Evolutionary conservation across 2,113 vertebrate genomes (phyloP).

Genomic region (Leptocoma aspasia): DNA sequence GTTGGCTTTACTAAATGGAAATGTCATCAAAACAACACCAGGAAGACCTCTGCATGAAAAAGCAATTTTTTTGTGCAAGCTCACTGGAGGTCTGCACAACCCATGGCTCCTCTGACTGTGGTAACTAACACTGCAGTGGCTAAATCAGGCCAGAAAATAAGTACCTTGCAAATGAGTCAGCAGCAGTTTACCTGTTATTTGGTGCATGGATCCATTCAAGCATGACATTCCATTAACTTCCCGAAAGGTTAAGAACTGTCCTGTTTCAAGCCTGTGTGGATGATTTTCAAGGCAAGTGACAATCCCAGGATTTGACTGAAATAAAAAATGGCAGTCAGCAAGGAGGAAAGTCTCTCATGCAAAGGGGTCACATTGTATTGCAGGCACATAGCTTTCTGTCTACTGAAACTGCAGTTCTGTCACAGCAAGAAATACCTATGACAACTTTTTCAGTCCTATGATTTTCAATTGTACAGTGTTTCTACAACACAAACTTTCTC

Average conservation of each 20-base stretch:
- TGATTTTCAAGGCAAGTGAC: conserved; percentile 94
- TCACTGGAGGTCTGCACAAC: not conserved
- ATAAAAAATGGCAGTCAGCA: not conserved
- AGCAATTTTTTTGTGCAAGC: not conserved
- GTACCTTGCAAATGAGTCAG: not conserved
- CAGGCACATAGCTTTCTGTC: not conserved
- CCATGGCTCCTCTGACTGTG: not conserved
- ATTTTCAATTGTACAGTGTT: not conserved
- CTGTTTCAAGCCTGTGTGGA: conserved; percentile 91
- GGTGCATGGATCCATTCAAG: conserved; percentile 83
- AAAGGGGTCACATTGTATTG: accelerated
- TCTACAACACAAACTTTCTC: not conserved
- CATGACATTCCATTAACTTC: conserved; percentile 92
- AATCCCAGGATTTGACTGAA: conserved; percentile 85
- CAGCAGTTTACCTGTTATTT: conserved; percentile 83
- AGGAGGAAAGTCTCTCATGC: not conserved
- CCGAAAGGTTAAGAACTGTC: conserved; percentile 88
- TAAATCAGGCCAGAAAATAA: not conserved
- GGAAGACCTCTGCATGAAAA: not conserved
- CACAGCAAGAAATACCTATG: not conserved
- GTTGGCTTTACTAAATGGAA: not conserved
- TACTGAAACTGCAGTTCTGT: not conserved
- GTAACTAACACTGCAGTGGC: not conserved
- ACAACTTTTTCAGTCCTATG: not conserved
- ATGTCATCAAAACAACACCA: not conserved